A percentile compares a stretch with the other conserved stretches of the same genome.
Evolutionary conservation across 2,113 vertebrate species (phyloP).

Genomic region (Carlito syrichta): DNA sequence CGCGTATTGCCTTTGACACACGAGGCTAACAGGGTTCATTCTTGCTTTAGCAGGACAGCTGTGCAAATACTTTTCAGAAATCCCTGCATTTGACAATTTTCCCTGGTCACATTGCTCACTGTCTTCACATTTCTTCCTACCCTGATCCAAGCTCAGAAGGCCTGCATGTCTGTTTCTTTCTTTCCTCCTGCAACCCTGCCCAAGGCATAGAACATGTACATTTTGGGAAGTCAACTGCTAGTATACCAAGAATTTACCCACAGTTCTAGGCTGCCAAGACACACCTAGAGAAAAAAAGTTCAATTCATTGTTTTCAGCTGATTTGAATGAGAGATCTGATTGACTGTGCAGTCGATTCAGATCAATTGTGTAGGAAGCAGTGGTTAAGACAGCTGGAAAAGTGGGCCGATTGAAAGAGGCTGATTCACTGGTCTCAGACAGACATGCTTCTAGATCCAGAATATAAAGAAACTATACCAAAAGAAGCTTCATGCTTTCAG

Average conservation of each 20-base stretch:
- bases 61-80: not conserved
- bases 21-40: not conserved
- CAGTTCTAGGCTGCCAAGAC: not conserved
- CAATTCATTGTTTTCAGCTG: not conserved
- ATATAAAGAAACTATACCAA: not conserved
- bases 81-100: not conserved
- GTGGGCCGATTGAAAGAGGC: not conserved
- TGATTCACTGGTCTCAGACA: not conserved
- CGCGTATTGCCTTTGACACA: not conserved
- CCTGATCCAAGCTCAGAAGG: not conserved
- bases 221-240: not conserved
- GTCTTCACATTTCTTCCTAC: not conserved
- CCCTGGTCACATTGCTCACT: not conserved
- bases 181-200: not conserved
- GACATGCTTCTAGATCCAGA: not conserved
- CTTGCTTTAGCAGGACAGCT: not conserved
- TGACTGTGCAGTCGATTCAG: not conserved
- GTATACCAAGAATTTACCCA: not conserved
- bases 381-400: slow-evolving; percentile 29
- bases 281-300: not conserved
- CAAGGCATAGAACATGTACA: not conserved
- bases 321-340: not conserved
- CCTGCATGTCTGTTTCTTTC: fast-evolving
- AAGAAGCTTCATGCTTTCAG: not conserved
- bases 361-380: not conserved